Evolutionary conservation across 2,797 vertebrate species (phyloP), one percentile per base, ranked within the genome.

Genomic region (Bradypodion pumilum): DNA sequence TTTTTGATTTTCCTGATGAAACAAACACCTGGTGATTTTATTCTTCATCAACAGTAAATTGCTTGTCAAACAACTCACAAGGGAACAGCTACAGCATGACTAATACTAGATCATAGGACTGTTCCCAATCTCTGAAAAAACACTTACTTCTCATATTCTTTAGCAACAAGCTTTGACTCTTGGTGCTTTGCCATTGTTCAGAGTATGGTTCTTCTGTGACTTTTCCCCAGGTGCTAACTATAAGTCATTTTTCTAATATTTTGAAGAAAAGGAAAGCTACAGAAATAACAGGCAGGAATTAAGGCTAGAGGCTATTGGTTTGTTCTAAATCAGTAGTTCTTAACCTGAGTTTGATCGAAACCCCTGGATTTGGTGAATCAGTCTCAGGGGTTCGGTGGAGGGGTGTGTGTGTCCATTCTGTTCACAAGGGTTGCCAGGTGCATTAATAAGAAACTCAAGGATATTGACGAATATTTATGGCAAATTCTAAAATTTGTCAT

Each of bases 21-120:
- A 89, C 90, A 83, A 88, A 49, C 73, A 89, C 87, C 89, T 88
- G 87, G 92, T 90, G 89, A 40, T 88, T 90, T 84, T 85, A 74
- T 86, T 82, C 78, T 82, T 63, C 25, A 75, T 77, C 78, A 74
- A 68, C 80, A 74, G 62, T 59, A 89, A 87, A 90, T 89, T 85
- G 72, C 87, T 87, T 91, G 86, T 87, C 90, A 88, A 68, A 70
- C 91, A 90, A 83, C 25, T 88, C 56, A 7, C 63, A 74, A 66
- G 56, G 68, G 74, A 88, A 66, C 78, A 80, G 82, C 84, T 82
- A 63, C 74, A 86, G 10, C 1, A 52, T 16, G 32, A 84, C 88
- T 82, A 90, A 81, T 85, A 87, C 37, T 80, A 79, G 73, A 89
- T 91, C 82, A 62, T 69, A 76, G 84, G 90, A 74, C 6, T 12